phyloP scores from a whole-genome alignment of 2,113 vertebrate species.

The Pangasianodon gigas region DNA sequence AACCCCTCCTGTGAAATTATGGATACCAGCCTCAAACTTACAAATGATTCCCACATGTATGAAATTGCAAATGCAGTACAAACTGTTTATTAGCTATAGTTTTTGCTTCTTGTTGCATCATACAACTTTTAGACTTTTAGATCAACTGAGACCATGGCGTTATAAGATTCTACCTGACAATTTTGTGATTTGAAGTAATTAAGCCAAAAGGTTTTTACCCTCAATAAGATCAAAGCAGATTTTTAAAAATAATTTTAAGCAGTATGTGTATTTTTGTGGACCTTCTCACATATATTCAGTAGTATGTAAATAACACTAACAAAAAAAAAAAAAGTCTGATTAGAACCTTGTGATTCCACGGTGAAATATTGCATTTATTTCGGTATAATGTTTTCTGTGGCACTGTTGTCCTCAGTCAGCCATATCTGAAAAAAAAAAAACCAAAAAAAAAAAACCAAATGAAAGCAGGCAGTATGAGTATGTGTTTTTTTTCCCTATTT shows the following conservation, averaged over 20 bases:
- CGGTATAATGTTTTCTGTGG: not conserved
- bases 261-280: not conserved
- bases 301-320: not conserved
- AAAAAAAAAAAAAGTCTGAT: not conserved
- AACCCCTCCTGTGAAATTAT: not conserved
- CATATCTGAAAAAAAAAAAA: not conserved
- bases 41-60: not conserved
- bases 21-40: not conserved
- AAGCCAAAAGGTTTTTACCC: not conserved
- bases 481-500: not conserved
- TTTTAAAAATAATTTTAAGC: not conserved
- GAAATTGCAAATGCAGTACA: not conserved
- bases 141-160: not conserved
- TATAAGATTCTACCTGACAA: not conserved
- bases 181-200: not conserved
- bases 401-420: not conserved
- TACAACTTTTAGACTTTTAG: not conserved
- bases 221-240: not conserved
- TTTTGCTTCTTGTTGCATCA: not conserved
- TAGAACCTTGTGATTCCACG: not conserved
- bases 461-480: not conserved
- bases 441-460: not conserved
- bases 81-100: not conserved
- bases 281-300: not conserved
- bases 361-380: no score